These are phyloP conservation scores for Diorhabda sublineata DNA, from an alignment of 1,140 invertebrate genomes.

Conservation along the genomic window DNA sequence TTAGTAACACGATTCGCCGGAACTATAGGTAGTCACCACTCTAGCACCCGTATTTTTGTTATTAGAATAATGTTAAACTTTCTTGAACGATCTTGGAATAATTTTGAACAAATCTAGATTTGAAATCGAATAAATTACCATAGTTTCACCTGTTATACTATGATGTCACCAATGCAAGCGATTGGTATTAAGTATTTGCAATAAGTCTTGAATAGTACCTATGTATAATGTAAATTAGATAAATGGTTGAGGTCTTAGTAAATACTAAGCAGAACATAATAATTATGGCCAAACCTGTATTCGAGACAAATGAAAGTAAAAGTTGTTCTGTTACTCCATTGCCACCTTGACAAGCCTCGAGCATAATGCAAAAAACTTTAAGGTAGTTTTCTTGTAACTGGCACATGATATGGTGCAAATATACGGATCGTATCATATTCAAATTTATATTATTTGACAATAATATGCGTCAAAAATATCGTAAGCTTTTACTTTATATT, in stretches of 20 bases:
- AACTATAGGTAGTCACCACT: too few species aligned
- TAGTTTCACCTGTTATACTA: not conserved
- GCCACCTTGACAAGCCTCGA: conserved; percentile 3
- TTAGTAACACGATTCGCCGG: too few species aligned
- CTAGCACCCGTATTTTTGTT: too few species aligned
- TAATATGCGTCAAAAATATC: too few species aligned
- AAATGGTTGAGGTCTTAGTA: not conserved
- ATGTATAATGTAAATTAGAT: not conserved
- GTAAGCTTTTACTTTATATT: too few species aligned
- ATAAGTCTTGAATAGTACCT: not conserved
- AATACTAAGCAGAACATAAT: not conserved
- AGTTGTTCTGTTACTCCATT: conserved; percentile 17
- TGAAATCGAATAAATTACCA: not conserved
- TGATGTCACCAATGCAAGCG: conserved; percentile 1
- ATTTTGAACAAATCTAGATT: too few species aligned
- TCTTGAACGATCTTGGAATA: too few species aligned
- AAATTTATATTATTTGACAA: too few species aligned
- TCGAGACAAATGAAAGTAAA: conserved; percentile 18
- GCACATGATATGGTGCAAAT: too few species aligned
- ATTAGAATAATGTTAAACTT: too few species aligned
- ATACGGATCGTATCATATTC: too few species aligned
- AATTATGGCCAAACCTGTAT: conserved; percentile 17
- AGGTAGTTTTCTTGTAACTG: too few species aligned
- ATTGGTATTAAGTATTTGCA: conserved; percentile 1
- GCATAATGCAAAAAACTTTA: not conserved